phyloP scores from a whole-genome alignment of 2,888 invertebrate genomes.

The Alloscopus bannaensis region DNA sequence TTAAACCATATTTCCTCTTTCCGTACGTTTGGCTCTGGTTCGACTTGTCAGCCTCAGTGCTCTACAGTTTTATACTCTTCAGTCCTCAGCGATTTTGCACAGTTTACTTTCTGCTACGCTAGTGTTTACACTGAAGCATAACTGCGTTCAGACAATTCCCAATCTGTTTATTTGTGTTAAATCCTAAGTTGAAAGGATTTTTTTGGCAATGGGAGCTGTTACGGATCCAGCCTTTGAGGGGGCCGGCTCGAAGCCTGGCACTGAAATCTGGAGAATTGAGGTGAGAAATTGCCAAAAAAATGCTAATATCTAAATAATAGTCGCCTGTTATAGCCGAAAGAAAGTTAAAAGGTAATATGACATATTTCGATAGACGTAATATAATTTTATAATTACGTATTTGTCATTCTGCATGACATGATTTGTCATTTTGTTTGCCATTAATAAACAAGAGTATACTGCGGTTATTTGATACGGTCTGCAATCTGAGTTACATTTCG shows the following conservation, averaged over 20 bases:
- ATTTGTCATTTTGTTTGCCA: too few species aligned
- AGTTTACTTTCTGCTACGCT: neutral
- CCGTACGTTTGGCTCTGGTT: neutral
- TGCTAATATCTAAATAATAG: neutral
- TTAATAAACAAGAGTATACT: too few species aligned
- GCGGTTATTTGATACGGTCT: too few species aligned
- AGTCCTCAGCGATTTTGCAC: neutral
- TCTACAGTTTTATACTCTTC: neutral
- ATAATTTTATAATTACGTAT: too few species aligned
- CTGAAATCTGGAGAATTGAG: conserved; percentile 89
- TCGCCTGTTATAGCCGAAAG: neutral
- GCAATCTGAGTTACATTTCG: too few species aligned
- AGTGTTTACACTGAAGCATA: neutral
- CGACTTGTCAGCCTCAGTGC: neutral
- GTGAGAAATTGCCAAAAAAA: conserved; percentile 80
- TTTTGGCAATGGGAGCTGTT: conserved; percentile 51
- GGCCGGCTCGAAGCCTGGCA: conserved; percentile 82
- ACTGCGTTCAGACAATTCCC: neutral
- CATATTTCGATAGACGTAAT: too few species aligned
- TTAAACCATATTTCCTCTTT: neutral
- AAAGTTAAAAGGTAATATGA: neutral
- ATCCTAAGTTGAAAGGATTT: neutral
- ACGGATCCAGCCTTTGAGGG: conserved; percentile 82
- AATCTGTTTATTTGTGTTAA: neutral
- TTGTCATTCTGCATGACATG: too few species aligned